These are phyloP conservation scores for Caenorhabditis becei DNA, from an alignment of 2,888 invertebrate genomes.

Conservation along the genomic window DNA sequence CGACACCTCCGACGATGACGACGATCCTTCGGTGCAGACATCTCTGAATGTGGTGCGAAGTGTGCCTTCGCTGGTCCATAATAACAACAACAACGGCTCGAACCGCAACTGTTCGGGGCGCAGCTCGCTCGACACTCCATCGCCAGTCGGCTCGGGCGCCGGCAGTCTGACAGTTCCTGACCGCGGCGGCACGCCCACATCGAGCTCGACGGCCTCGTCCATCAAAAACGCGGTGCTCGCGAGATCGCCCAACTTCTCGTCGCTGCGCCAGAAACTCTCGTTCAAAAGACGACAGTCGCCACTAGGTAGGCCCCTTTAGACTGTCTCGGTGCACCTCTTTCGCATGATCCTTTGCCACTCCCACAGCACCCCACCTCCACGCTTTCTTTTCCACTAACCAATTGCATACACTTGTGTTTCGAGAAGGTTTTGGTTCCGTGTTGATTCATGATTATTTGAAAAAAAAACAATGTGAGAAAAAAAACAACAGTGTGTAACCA, in stretches of 20 bases:
- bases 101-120: conserved; percentile 37
- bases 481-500: background rate
- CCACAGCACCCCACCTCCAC: conserved; percentile 28
- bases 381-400: conserved; percentile 47
- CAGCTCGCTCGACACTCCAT: conserved; percentile 57
- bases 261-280: conserved; percentile 58
- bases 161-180: conserved; percentile 42
- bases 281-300: conserved; percentile 62
- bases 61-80: conserved; percentile 30
- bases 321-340: conserved; percentile 2
- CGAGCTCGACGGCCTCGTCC: conserved; percentile 23
- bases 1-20: conserved; percentile 69
- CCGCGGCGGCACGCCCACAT: conserved; percentile 21
- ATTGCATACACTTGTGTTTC: conserved; percentile 11
- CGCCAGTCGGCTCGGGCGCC: conserved; percentile 27
- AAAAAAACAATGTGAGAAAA: background rate
- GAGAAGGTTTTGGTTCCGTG: background rate
- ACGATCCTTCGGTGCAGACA: conserved; percentile 72
- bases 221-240: conserved; percentile 46
- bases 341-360: conserved; percentile 1
- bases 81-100: conserved; percentile 23
- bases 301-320: conserved; percentile 45
- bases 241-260: conserved; percentile 57
- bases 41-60: conserved; percentile 67
- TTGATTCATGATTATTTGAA: background rate